Evolutionary conservation across 2,797 vertebrate genomes (phyloP).

Genomic region (Pagetopsis macropterus): DNA sequence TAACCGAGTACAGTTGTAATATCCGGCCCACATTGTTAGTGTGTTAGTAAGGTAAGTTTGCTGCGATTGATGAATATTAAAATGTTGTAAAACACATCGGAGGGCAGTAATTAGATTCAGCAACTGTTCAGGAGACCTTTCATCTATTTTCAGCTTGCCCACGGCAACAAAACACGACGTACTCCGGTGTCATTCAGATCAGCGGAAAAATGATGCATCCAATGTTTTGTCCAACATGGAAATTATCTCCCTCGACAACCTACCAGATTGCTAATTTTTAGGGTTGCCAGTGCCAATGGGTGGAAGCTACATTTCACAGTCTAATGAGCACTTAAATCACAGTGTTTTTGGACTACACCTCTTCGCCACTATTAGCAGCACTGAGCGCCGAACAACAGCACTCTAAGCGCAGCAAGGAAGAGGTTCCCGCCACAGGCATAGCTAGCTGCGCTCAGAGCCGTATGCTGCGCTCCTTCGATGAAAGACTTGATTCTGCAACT

Average conservation of each 20-base stretch:
- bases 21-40: background rate
- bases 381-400: background rate
- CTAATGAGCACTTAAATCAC: background rate
- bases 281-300: conserved; percentile 24
- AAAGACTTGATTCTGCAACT: background rate
- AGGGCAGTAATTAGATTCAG: background rate
- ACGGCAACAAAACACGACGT: conserved; percentile 11
- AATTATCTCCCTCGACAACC: background rate
- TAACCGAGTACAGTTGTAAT: background rate
- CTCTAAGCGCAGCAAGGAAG: background rate
- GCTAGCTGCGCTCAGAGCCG: background rate
- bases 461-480: too few species aligned
- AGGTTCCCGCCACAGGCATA: conserved; percentile 13
- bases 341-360: conserved; percentile 28
- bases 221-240: background rate
- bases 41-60: background rate
- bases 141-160: background rate
- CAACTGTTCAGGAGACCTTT: background rate
- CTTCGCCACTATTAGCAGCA: background rate
- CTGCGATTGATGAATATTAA: background rate
- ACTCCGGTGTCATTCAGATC: background rate
- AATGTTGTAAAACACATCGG: background rate
- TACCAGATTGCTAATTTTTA: background rate
- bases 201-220: background rate
- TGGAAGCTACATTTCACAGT: background rate